Percentiles rank a stretch among this genome's conserved stretches.
phyloP scores from a whole-genome alignment of 2,797 vertebrate genomes.

The Semaprochilodus insignis region DNA sequence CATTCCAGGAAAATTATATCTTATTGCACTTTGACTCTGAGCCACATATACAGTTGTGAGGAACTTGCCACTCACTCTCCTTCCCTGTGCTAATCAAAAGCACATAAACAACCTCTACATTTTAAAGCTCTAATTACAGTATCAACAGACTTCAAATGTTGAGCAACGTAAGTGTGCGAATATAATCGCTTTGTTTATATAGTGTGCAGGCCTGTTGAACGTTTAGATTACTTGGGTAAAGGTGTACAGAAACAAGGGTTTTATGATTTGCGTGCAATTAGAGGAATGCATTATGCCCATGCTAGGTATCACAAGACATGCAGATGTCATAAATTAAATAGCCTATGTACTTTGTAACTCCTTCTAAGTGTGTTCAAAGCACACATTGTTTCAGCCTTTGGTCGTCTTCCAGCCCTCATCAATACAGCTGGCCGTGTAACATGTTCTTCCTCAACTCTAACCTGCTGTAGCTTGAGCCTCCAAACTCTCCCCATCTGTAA shows the following conservation, averaged over 20 bases:
- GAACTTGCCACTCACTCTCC: conserved; percentile 27
- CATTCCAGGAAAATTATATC: conserved; percentile 80
- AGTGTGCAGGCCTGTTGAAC: conserved; percentile 10
- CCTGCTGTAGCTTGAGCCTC: background rate
- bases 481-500: background rate
- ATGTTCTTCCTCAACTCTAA: background rate
- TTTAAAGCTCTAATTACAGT: conserved; percentile 44
- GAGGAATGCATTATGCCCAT: background rate
- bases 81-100: conserved; percentile 29
- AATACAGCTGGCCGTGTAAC: background rate
- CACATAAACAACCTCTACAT: conserved; percentile 47
- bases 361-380: background rate
- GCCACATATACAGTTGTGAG: conserved; percentile 69
- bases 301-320: conserved; percentile 14
- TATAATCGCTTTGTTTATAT: conserved; percentile 39
- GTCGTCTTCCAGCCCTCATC: background rate
- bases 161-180: conserved; percentile 16
- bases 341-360: background rate
- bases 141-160: conserved; percentile 21
- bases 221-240: conserved; percentile 24
- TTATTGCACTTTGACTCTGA: conserved; percentile 69
- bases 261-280: conserved; percentile 14
- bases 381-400: background rate
- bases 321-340: background rate
- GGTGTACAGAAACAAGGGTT: conserved; percentile 9